Percentiles rank a stretch among this genome's conserved stretches.
These are phyloP conservation scores for Trachymyrmex cornetzi DNA, from an alignment of 1,140 invertebrate species.

Conservation along the genomic window DNA sequence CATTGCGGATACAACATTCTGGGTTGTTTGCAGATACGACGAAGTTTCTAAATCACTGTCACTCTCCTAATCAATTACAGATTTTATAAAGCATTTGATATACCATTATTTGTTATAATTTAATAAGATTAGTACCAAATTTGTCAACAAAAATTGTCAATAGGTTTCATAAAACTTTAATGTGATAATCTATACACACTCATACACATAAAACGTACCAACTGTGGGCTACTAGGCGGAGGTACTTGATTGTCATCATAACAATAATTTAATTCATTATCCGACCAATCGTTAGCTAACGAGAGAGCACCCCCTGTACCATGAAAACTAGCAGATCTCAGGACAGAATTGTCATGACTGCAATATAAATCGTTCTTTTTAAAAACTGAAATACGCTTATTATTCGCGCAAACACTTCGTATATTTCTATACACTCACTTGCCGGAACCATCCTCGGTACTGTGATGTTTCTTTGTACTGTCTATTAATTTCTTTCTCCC, in stretches of 20 bases:
- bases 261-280: conserved; percentile 77
- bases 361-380: conserved; percentile 45
- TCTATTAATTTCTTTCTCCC: conserved; percentile 89
- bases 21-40: conserved; percentile 79
- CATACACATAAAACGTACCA: conserved; percentile 58
- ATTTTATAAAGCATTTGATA: conserved; percentile 20
- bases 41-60: conserved; percentile 81
- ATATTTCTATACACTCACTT: conserved; percentile 63
- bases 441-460: conserved; percentile 74
- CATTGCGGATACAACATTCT: conserved; percentile 89
- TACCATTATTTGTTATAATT: background rate
- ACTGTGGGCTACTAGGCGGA: conserved; percentile 77
- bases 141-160: background rate
- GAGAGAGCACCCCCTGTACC: conserved; percentile 84
- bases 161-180: background rate
- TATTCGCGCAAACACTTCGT: background rate
- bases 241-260: conserved; percentile 78
- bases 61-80: conserved; percentile 71
- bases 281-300: conserved; percentile 80
- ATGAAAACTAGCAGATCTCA: conserved; percentile 88
- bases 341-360: conserved; percentile 85
- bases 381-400: background rate
- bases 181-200: background rate
- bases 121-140: background rate
- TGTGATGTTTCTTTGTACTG: conserved; percentile 83